Conservation (phyloP, 2,888 invertebrate species). For the Hedya salicella region DNA sequence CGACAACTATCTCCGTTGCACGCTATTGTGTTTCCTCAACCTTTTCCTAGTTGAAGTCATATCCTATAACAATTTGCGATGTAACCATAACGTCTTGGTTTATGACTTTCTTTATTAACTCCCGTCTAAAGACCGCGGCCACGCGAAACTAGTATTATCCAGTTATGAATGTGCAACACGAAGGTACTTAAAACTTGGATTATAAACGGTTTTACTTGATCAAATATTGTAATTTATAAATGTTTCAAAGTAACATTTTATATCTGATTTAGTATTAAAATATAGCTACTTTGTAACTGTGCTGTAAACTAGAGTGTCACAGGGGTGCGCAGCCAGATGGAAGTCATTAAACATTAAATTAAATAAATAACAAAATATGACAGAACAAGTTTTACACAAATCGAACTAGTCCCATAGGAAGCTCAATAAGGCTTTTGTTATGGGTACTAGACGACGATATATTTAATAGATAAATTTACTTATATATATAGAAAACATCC, state of each 20-base stretch:
- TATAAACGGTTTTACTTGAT: constrained; percentile 10
- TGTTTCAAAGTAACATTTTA: neutral
- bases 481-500: too few species aligned
- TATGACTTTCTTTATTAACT: constrained; percentile 20
- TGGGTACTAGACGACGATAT: too few species aligned
- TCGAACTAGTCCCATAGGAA: too few species aligned
- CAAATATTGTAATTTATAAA: neutral
- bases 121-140: constrained; percentile 11
- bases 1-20: neutral
- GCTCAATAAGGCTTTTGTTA: too few species aligned
- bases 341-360: too few species aligned
- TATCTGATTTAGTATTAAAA: neutral
- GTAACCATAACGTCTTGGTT: neutral
- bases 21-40: neutral
- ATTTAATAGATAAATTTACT: too few species aligned
- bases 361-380: too few species aligned
- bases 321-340: too few species aligned
- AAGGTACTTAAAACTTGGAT: constrained; percentile 15
- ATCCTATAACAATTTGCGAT: constrained; percentile 16
- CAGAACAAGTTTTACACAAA: too few species aligned
- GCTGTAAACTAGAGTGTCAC: too few species aligned
- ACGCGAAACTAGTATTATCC: constrained; percentile 29
- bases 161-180: constrained; percentile 24
- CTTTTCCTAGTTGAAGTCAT: constrained; percentile 3
- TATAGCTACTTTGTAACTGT: too few species aligned